phyloP scores from a whole-genome alignment of 2,797 vertebrate genomes.

The Bradypodion pumilum region DNA sequence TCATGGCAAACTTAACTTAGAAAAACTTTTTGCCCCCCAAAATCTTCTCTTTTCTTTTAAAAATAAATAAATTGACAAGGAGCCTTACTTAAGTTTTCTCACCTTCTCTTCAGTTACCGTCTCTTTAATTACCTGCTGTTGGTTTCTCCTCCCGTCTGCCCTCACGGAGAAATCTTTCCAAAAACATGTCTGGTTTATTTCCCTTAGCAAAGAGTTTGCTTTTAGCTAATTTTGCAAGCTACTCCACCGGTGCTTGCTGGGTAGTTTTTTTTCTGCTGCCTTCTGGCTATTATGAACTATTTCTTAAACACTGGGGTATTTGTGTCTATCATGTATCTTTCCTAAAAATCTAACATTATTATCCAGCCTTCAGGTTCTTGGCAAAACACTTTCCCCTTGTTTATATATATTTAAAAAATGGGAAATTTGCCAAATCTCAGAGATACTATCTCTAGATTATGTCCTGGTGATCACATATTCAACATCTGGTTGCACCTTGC shows the following conservation, averaged over 20 bases:
- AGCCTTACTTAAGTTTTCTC: slow-evolving; percentile 49
- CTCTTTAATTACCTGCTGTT: slow-evolving; percentile 62
- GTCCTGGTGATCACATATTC: slow-evolving; percentile 56
- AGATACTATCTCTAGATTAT: slow-evolving; percentile 47
- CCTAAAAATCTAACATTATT: slow-evolving; percentile 53
- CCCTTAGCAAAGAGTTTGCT: slow-evolving; percentile 47
- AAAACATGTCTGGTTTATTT: slow-evolving; percentile 37
- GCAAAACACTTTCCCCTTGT: slow-evolving; percentile 45
- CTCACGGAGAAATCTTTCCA: slow-evolving; percentile 60
- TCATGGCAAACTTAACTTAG: slow-evolving; percentile 31
- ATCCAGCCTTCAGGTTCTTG: slow-evolving; percentile 40
- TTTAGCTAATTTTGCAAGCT: slow-evolving; percentile 57
- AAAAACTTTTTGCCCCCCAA: slow-evolving; percentile 18
- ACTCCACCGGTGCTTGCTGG: slow-evolving; percentile 34
- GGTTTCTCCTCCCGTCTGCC: neutral
- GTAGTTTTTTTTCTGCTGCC: slow-evolving; percentile 51
- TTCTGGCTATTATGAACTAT: slow-evolving; percentile 60
- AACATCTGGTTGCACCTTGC: slow-evolving; percentile 54
- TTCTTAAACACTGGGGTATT: slow-evolving; percentile 63
- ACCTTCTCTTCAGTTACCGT: slow-evolving; percentile 42
- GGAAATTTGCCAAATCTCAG: slow-evolving; percentile 36
- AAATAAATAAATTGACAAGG: slow-evolving; percentile 34
- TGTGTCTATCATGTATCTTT: slow-evolving; percentile 55
- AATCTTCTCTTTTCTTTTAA: slow-evolving; percentile 28
- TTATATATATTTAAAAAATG: slow-evolving; percentile 4